Conservation (phyloP, 2,113 vertebrate genomes). For the Galemys pyrenaicus region DNA sequence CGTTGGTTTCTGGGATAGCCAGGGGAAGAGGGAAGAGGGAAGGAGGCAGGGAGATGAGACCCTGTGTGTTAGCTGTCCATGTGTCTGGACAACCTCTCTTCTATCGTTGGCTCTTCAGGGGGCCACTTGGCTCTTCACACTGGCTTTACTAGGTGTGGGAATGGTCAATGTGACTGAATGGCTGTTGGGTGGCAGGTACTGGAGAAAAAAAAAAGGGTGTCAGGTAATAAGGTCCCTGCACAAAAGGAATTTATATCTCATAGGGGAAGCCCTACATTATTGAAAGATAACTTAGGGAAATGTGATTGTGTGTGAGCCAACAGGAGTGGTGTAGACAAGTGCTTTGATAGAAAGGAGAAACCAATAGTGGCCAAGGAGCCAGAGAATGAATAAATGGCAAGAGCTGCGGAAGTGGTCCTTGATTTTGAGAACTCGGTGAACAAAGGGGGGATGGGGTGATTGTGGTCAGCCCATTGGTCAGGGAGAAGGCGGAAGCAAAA, state of each 20-base stretch:
- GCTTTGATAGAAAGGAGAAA: not conserved
- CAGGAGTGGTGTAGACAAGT: not conserved
- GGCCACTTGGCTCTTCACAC: not conserved
- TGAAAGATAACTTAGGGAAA: not conserved
- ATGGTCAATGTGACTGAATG: not conserved
- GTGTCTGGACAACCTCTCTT: not conserved
- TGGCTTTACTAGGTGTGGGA: not conserved
- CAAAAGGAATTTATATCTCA: not conserved
- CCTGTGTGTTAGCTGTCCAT: not conserved
- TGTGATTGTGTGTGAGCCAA: not conserved
- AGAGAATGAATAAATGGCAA: not conserved
- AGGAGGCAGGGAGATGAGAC: not conserved
- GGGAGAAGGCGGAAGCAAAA: conserved; percentile 12
- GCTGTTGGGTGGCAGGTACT: not conserved
- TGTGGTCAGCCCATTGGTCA: not conserved
- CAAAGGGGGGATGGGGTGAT: not conserved
- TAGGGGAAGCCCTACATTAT: not conserved
- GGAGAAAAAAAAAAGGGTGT: not conserved
- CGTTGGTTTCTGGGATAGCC: not conserved
- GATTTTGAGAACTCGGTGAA: not conserved
- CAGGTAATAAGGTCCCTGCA: not conserved
- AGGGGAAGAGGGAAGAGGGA: not conserved
- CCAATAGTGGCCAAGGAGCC: not conserved
- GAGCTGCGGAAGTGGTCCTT: not conserved
- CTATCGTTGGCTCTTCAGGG: not conserved